Evolutionary conservation across 2,888 invertebrate species (phyloP).

Genomic region (Alviniconcha strummeri): DNA sequence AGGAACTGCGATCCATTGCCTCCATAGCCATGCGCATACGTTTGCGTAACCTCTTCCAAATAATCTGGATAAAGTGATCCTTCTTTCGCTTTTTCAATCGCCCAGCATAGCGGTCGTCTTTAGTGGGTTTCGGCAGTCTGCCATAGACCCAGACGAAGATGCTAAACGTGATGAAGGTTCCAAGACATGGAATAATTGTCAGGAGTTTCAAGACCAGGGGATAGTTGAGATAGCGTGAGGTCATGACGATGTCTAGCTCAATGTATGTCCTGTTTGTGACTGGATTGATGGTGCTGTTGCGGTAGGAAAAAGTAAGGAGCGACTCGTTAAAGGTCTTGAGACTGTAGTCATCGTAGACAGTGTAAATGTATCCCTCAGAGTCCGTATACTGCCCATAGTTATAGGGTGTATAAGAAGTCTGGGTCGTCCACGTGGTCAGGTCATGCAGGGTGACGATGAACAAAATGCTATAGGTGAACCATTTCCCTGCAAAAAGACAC

Average conservation of each 20-base stretch:
- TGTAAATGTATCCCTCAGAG: conserved; percentile 70
- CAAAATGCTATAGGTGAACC: conserved; percentile 77
- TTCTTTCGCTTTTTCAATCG: conserved; percentile 59
- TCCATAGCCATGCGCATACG: conserved; percentile 7
- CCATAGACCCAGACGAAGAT: conserved; percentile 65
- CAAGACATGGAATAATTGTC: conserved; percentile 74
- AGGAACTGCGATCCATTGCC: too few relatives aligned
- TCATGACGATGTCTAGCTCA: conserved; percentile 74
- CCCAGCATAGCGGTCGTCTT: conserved; percentile 64
- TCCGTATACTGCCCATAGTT: conserved; percentile 76
- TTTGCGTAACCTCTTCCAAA: conserved; percentile 24
- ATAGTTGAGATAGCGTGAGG: conserved; percentile 74
- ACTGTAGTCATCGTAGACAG: conserved; percentile 58
- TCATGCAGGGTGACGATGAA: conserved; percentile 76
- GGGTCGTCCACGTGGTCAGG: conserved; percentile 78
- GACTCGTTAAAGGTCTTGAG: conserved; percentile 64
- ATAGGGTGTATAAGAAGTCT: conserved; percentile 75
- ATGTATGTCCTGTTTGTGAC: conserved; percentile 71
- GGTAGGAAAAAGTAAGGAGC: conserved; percentile 71
- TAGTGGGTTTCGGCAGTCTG: conserved; percentile 56
- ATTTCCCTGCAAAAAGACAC: conserved; percentile 73
- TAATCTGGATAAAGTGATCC: conserved; percentile 40
- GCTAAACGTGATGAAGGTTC: conserved; percentile 64
- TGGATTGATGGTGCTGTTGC: conserved; percentile 72
- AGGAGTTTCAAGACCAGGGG: conserved; percentile 72